Conservation (phyloP, 2,888 invertebrate species). For the Melitaea athalia region DNA sequence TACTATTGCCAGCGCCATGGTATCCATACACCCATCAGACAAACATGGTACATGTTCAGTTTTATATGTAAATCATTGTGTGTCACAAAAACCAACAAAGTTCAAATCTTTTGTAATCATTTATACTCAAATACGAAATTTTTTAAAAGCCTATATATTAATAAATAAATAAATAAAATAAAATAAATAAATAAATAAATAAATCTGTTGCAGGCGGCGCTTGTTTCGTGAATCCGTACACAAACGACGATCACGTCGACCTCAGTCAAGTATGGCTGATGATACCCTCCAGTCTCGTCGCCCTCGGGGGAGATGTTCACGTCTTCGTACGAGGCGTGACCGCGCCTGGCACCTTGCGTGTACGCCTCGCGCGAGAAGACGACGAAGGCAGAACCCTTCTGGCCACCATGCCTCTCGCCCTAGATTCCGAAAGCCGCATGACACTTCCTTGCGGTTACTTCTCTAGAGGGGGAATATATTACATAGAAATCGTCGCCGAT, state of each 20-base stretch:
- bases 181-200: too few species aligned
- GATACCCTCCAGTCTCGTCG: constrained; percentile 89
- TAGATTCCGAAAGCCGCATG: constrained; percentile 77
- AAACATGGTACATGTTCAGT: too few species aligned
- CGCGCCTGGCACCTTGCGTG: constrained; percentile 63
- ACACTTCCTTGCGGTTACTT: constrained; percentile 88
- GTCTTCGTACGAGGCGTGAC: constrained; percentile 84
- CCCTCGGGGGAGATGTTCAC: constrained; percentile 90
- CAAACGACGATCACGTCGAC: constrained; percentile 64
- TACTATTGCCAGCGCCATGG: too few species aligned
- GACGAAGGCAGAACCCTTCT: constrained; percentile 69
- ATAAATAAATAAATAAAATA: too few species aligned
- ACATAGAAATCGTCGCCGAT: constrained; percentile 69
- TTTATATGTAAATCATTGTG: too few species aligned
- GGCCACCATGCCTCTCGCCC: constrained; percentile 74
- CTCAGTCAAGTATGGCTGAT: constrained; percentile 82
- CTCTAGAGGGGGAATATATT: constrained; percentile 86
- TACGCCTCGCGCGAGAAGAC: constrained; percentile 76
- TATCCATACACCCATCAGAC: too few species aligned
- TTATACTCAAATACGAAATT: too few species aligned
- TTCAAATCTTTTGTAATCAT: too few species aligned
- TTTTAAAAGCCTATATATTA: too few species aligned
- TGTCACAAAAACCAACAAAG: too few species aligned
- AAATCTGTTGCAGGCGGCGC: constrained; percentile 69
- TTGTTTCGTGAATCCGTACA: constrained; percentile 67